Percentiles rank a stretch among this genome's conserved stretches.
Conservation (phyloP, 2,888 invertebrate genomes). For the Netelia melanura region DNA sequence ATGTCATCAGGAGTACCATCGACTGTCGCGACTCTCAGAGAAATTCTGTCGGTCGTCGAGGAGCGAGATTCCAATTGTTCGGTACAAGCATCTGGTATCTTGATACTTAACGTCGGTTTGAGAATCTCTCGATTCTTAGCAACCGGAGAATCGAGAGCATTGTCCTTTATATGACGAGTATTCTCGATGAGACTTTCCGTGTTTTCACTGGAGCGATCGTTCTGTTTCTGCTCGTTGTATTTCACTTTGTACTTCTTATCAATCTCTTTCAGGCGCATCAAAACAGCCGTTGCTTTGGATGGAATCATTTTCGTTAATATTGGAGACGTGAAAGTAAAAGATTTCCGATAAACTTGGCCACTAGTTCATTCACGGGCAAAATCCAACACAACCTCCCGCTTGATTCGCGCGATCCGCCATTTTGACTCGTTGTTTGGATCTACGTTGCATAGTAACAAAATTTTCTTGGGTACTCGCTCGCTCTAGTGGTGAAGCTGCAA, state of each 20-base stretch:
- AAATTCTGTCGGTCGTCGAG: constrained; percentile 41
- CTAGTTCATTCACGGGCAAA: not conserved
- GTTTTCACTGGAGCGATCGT: constrained; percentile 68
- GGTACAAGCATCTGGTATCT: constrained; percentile 69
- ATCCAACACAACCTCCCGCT: not conserved
- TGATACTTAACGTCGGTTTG: constrained; percentile 70
- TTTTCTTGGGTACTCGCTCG: too few species aligned
- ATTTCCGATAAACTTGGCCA: not conserved
- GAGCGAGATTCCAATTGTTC: constrained; percentile 65
- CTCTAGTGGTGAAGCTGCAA: not conserved
- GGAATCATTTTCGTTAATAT: constrained; percentile 67
- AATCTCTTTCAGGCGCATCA: constrained; percentile 78
- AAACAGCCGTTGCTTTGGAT: constrained; percentile 78
- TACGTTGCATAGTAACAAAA: constrained; percentile 47
- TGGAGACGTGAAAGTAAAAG: not conserved
- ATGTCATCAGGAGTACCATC: not conserved
- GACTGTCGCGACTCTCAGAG: constrained; percentile 14
- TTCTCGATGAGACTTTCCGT: constrained; percentile 68
- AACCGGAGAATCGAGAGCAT: not conserved
- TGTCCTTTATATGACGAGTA: constrained; percentile 18
- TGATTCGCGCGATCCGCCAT: not conserved
- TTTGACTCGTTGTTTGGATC: constrained; percentile 9
- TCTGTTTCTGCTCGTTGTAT: constrained; percentile 55
- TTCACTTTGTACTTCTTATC: constrained; percentile 79
- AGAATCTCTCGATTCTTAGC: constrained; percentile 31